Evolutionary conservation across 2,888 invertebrate species (phyloP).

Genomic region (Drosophila paranaensis): DNA sequence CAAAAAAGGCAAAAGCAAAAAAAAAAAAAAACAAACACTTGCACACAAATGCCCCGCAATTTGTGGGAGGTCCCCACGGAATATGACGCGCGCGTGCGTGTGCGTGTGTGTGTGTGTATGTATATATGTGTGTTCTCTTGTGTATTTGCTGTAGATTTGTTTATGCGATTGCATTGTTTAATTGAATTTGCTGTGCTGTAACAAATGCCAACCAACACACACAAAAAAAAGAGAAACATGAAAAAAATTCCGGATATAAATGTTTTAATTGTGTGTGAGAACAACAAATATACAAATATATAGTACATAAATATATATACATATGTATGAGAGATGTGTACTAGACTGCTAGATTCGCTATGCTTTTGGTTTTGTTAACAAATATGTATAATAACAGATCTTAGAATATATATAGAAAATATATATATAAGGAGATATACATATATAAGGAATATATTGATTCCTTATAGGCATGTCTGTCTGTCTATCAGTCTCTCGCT

Average conservation of each 20-base stretch:
- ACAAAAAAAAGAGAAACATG: constrained; percentile 18
- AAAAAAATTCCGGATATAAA: constrained; percentile 2
- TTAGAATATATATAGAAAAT: too few relatives aligned
- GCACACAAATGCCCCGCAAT: constrained; percentile 26
- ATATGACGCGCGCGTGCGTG: neutral
- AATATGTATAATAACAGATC: neutral
- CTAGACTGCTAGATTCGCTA: constrained; percentile 6
- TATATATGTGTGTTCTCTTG: neutral
- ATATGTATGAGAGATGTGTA: neutral
- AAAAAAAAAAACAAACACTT: constrained; percentile 39
- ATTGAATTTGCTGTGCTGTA: constrained; percentile 64
- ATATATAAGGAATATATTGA: too few relatives aligned
- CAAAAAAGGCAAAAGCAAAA: constrained; percentile 3
- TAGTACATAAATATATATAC: neutral
- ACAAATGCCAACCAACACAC: constrained; percentile 43
- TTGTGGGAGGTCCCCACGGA: constrained; percentile 24
- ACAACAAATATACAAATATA: neutral
- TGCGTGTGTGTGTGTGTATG: neutral
- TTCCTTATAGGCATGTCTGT: too few relatives aligned
- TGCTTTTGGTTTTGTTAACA: too few relatives aligned
- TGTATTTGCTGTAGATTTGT: constrained; percentile 59
- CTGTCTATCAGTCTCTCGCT: too few relatives aligned
- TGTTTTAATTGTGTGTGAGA: constrained; percentile 23
- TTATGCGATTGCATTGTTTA: constrained; percentile 73
- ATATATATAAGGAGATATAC: too few relatives aligned